These are phyloP conservation scores for Atopsyche davidsoni DNA, from an alignment of 1,140 invertebrate species.

Conservation along the genomic window DNA sequence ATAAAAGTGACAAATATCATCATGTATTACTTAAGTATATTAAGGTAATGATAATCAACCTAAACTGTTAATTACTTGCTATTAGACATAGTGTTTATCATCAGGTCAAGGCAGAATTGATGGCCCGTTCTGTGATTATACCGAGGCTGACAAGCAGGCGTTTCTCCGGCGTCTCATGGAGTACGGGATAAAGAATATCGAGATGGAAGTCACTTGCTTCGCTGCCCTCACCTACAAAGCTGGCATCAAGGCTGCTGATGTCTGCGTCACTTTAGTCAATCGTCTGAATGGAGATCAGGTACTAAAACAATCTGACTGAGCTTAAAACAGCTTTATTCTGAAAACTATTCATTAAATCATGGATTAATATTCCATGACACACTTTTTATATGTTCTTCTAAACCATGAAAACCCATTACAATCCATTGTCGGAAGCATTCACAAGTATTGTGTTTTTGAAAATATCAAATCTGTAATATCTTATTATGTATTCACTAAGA, in stretches of 20 bases:
- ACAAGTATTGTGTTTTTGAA: neutral
- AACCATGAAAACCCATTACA: no score
- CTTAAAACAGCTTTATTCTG: no score
- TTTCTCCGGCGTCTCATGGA: conserved; percentile 66
- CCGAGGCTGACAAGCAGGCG: conserved; percentile 73
- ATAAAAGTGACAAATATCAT: no score
- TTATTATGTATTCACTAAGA: no score
- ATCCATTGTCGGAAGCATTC: no score
- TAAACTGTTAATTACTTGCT: no score
- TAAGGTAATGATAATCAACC: no score
- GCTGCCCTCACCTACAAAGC: conserved; percentile 82
- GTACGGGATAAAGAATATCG: conserved; percentile 85
- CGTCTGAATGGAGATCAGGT: conserved; percentile 90
- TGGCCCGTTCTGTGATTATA: conserved; percentile 91
- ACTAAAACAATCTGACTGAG: conserved; percentile 12
- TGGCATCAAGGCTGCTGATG: conserved; percentile 77
- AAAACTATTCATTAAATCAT: no score
- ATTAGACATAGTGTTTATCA: no score
- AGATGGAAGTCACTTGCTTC: conserved; percentile 93
- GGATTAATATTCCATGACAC: no score
- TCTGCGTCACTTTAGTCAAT: conserved; percentile 87
- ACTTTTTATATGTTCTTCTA: no score
- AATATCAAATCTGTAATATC: conserved; percentile 7
- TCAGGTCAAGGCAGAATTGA: conserved; percentile 81
- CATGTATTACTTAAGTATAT: no score